A percentile compares a stretch with the other conserved stretches of the same genome.
Evolutionary conservation across 2,113 vertebrate species (phyloP).

Genomic region (Dasyurus viverrinus): DNA sequence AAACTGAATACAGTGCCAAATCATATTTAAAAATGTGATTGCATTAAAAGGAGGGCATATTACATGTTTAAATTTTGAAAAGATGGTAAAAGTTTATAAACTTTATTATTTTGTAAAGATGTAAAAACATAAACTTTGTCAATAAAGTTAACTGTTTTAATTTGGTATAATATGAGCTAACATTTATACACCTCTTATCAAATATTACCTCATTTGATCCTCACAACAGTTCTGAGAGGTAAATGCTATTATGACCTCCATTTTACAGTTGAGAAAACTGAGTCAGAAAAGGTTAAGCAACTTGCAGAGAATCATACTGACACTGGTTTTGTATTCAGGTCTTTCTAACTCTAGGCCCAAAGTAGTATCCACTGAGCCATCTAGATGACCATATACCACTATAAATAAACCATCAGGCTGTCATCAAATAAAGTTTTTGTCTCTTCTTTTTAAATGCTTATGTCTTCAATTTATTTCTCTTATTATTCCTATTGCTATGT

Average conservation of each 20-base stretch:
- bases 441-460: neutral
- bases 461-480: neutral
- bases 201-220: neutral
- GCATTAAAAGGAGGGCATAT: neutral
- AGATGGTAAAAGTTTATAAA: neutral
- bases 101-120: neutral
- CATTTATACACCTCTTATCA: neutral
- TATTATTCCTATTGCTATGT: neutral
- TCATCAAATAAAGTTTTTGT: neutral
- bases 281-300: too few relatives aligned
- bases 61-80: neutral
- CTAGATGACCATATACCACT: neutral
- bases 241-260: neutral
- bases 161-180: neutral
- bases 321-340: neutral
- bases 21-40: neutral
- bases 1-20: neutral
- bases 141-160: neutral
- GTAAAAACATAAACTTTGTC: neutral
- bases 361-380: neutral
- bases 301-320: neutral
- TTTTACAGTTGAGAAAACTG: neutral
- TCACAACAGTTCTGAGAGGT: neutral
- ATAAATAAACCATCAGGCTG: neutral
- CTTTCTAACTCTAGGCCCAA: accelerated